These are phyloP conservation scores for Hipposideros armiger DNA, from an alignment of 2,113 vertebrate genomes.

Conservation along the genomic window DNA sequence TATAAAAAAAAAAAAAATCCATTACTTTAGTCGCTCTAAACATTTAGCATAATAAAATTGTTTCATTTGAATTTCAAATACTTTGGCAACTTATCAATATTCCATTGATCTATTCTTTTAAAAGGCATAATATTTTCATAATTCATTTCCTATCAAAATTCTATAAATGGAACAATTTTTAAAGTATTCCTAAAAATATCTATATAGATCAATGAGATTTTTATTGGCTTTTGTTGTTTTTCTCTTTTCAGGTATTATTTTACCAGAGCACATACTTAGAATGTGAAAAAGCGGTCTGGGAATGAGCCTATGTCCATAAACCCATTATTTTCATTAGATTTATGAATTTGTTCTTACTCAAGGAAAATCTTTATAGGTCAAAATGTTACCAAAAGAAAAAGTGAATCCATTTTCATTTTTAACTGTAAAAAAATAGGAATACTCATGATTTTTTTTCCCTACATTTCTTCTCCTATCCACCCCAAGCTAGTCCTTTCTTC, in stretches of 20 bases:
- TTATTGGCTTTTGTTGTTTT: background rate
- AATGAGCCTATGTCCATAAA: background rate
- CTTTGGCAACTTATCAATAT: constrained; percentile 47
- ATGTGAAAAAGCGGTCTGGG: background rate
- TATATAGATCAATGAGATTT: background rate
- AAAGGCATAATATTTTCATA: constrained; percentile 34
- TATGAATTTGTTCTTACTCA: constrained; percentile 26
- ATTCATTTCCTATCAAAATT: constrained; percentile 65
- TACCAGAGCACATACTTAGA: background rate
- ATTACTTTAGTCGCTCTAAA: constrained; percentile 57
- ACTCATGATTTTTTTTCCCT: background rate
- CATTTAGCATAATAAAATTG: constrained; percentile 45
- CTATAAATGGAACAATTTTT: constrained; percentile 33
- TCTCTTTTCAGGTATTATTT: constrained; percentile 50
- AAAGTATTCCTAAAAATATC: constrained; percentile 41
- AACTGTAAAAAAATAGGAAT: constrained; percentile 16
- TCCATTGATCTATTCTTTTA: constrained; percentile 30
- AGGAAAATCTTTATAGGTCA: constrained; percentile 1
- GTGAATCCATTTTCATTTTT: constrained; percentile 31
- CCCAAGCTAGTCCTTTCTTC: constrained; percentile 16
- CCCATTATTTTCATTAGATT: constrained; percentile 7
- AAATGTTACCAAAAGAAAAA: constrained; percentile 9
- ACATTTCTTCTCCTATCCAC: constrained; percentile 24
- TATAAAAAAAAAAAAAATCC: background rate
- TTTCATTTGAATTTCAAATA: constrained; percentile 56